Evolutionary conservation across 1,140 invertebrate species (phyloP), one percentile per base, ranked within the genome.

Genomic region (Protaetia brevitarsis): DNA sequence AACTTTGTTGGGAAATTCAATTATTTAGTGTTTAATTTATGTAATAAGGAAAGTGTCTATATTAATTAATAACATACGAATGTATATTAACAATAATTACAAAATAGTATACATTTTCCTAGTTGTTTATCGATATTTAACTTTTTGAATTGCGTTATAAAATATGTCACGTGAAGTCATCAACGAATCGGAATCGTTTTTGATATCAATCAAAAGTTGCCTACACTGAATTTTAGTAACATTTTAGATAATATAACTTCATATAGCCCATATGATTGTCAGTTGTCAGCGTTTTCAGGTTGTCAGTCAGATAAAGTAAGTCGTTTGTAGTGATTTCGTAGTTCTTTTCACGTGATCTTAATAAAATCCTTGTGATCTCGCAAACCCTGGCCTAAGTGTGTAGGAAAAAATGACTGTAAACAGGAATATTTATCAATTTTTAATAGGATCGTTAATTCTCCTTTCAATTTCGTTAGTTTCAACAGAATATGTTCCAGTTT

Each of bases 401-500:
- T 13, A 8, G 37, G n/a, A 13, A 34, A 58, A 65, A 57, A 65
- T 34, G 45, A 37, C 26, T 58, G 45, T 45, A 37, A 13, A 58
- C 28, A 19, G 4, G 56, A 58, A 34, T 58, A 34, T 37, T 31
- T 16, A 16, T n/a, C 16, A 30, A 19, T 23, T 65, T 11, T 30
- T 65, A 11, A 5, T 36, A 34, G 13, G 19, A 34, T n/a, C 28
- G 21, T 58, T 23, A 1, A 27, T 61, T 11, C 27, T 29, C 34
- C 11, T n/a, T 6, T 13, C 23, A 34, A 29, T 66, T 28, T 16
- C 21, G 57, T 30, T 51, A 13, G 28, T 34, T 60, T 66, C 31
- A 5, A 45, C 72, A 34, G 76, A 78, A 74, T 74, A 71, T 71
- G 73, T 78, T 26, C 76, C 77, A 56, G 74, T 76, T 60, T 78